Conservation (phyloP, 2,888 invertebrate species). For the Cataglyphis altisquamis region DNA sequence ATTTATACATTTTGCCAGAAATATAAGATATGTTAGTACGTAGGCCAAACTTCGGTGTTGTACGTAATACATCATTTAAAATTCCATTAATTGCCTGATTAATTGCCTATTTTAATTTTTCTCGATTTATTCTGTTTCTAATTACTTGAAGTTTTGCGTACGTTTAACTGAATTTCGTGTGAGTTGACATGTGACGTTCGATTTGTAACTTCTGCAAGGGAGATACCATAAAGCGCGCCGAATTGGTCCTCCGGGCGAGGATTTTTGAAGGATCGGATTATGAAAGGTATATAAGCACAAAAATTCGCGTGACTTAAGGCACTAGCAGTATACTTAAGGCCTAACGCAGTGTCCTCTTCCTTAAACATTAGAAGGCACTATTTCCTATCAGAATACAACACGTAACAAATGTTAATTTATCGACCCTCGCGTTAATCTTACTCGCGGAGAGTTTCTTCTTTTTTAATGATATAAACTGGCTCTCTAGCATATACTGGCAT, state of each 20-base stretch:
- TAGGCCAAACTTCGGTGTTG: background rate
- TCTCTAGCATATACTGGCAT: slow-evolving; percentile 84
- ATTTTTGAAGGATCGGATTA: slow-evolving; percentile 69
- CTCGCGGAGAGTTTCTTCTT: slow-evolving; percentile 76
- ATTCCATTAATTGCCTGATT: background rate
- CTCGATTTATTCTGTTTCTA: slow-evolving; percentile 7
- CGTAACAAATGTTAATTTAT: slow-evolving; percentile 77
- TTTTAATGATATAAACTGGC: slow-evolving; percentile 81
- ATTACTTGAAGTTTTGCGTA: slow-evolving; percentile 21
- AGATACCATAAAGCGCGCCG: slow-evolving; percentile 47
- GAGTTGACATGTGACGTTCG: slow-evolving; percentile 28
- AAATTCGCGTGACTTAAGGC: slow-evolving; percentile 83
- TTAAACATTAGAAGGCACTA: slow-evolving; percentile 84
- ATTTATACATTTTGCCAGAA: background rate
- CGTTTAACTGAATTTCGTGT: slow-evolving; percentile 27
- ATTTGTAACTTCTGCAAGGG: slow-evolving; percentile 35
- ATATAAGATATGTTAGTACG: background rate
- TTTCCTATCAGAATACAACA: slow-evolving; percentile 79
- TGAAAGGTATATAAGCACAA: slow-evolving; percentile 74
- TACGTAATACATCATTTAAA: background rate
- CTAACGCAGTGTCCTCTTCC: slow-evolving; percentile 76
- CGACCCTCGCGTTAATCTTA: slow-evolving; percentile 69
- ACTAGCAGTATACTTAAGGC: slow-evolving; percentile 82
- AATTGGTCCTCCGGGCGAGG: slow-evolving; percentile 68
- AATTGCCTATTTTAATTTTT: slow-evolving; percentile 8